These are phyloP conservation scores for Paradoxurus hermaphroditus DNA, from an alignment of 2,113 vertebrate genomes.

Conservation along the genomic window DNA sequence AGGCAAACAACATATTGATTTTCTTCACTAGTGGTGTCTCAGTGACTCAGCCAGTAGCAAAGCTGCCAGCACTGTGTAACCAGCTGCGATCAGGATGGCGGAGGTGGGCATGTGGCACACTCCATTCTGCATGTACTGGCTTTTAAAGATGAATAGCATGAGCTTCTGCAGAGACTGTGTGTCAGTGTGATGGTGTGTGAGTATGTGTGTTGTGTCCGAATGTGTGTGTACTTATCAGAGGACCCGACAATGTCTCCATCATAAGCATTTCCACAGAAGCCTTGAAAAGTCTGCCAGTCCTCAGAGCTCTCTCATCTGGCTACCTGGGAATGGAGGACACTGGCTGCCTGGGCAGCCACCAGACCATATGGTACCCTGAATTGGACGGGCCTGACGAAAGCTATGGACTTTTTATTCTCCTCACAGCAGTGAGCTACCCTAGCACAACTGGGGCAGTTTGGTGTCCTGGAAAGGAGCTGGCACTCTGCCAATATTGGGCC, in stretches of 20 bases:
- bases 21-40: background rate
- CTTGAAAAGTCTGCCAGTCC: background rate
- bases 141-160: background rate
- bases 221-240: background rate
- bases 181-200: background rate
- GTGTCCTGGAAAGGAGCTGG: background rate
- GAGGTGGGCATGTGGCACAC: background rate
- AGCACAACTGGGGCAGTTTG: background rate
- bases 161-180: background rate
- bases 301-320: background rate
- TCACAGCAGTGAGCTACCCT: background rate
- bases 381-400: background rate
- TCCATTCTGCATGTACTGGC: background rate
- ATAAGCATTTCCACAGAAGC: background rate
- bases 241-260: background rate
- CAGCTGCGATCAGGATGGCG: background rate
- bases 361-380: background rate
- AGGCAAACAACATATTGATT: background rate
- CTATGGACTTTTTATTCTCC: background rate
- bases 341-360: background rate
- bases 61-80: background rate
- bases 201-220: background rate
- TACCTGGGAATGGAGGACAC: background rate
- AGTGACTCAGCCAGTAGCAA: background rate
- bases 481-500: background rate